These are phyloP conservation scores for Drosophila algonquin DNA, from an alignment of 2,888 invertebrate genomes.

Conservation along the genomic window DNA sequence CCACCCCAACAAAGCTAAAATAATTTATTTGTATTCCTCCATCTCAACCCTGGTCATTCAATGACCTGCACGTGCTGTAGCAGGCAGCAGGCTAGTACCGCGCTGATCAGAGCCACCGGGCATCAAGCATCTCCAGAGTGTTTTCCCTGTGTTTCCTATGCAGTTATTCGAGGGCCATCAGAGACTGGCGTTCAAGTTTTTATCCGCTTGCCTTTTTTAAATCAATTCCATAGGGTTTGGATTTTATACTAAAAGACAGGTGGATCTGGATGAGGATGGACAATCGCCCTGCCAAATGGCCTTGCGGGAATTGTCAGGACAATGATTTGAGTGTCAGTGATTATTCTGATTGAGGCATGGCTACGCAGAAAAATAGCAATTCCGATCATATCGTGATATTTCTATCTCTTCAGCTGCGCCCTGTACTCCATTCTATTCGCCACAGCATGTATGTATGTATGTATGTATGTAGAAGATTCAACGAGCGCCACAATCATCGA, in stretches of 20 bases:
- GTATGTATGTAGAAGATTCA: too few species aligned
- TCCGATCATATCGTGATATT: too few species aligned
- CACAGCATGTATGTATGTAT: too few species aligned
- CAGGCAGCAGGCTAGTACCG: conserved; percentile 1
- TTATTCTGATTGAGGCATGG: too few species aligned
- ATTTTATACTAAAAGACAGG: background rate
- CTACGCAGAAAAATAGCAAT: too few species aligned
- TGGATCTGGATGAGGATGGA: background rate
- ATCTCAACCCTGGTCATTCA: conserved; percentile 34
- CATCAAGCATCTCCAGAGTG: background rate
- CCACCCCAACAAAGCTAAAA: conserved; percentile 20
- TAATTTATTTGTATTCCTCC: conserved; percentile 26
- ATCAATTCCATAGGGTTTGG: background rate
- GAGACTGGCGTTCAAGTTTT: conserved; percentile 12
- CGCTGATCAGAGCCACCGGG: background rate
- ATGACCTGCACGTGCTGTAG: conserved; percentile 58
- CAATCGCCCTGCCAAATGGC: too few species aligned
- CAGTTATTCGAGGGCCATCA: background rate
- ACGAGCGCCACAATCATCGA: too few species aligned
- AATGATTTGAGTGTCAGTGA: too few species aligned
- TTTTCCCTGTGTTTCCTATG: background rate
- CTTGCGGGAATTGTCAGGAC: too few species aligned
- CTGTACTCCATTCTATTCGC: too few species aligned
- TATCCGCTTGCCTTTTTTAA: conserved; percentile 30
- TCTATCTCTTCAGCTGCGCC: too few species aligned